A percentile compares a stretch with the other conserved stretches of the same genome.
phyloP scores from a whole-genome alignment of 2,113 vertebrate species.

The Egretta garzetta region DNA sequence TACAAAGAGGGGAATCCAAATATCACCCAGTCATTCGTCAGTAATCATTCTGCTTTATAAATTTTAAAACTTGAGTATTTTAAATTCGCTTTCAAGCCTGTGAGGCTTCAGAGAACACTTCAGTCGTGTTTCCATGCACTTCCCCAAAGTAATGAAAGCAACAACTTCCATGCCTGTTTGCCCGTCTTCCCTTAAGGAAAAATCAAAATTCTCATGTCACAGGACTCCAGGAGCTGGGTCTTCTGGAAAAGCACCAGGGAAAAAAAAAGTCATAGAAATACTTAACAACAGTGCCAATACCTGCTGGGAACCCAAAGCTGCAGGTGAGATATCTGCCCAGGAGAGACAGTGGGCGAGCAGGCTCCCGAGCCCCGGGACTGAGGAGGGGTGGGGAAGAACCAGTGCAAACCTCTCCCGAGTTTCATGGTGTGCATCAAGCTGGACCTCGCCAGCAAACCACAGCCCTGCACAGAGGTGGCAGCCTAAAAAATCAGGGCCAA shows the following conservation, averaged over 20 bases:
- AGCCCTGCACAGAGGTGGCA: neutral
- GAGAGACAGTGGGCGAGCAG: neutral
- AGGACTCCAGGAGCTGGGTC: neutral
- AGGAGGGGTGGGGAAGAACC: neutral
- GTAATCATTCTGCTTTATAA: neutral
- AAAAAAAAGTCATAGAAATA: neutral
- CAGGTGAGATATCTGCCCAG: neutral
- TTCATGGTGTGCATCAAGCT: fast-evolving
- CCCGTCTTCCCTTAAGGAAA: neutral
- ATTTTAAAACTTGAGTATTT: neutral
- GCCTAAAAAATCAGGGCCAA: neutral
- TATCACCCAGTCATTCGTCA: neutral
- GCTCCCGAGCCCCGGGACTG: neutral
- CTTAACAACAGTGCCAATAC: fast-evolving
- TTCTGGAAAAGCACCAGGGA: neutral
- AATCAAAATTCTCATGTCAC: neutral
- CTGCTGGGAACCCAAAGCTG: neutral
- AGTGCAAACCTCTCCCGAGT: no score
- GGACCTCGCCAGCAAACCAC: neutral
- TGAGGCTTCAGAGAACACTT: neutral
- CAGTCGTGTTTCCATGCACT: neutral
- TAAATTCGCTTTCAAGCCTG: neutral
- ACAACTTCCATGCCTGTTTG: neutral
- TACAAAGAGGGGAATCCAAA: neutral
- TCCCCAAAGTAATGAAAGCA: neutral